Evolutionary conservation across 2,888 invertebrate species (phyloP), one percentile per base, ranked within the genome.

Genomic region (Branchellion lobata): DNA sequence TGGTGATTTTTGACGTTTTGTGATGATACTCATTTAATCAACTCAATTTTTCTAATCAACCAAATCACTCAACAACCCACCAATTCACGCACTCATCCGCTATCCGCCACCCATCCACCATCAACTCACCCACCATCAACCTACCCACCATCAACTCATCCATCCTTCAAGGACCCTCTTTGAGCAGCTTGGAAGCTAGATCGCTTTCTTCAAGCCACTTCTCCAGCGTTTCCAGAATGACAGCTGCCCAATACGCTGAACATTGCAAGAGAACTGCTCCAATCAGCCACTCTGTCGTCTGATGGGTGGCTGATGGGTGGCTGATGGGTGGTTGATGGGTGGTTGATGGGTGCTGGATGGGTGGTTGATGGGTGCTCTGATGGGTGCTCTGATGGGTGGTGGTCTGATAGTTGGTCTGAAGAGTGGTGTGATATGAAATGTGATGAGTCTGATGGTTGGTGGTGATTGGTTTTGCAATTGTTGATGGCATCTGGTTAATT

Each of bases 231-330:
- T 80, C 80, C 21, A 24, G 68, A 31, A 73, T 79, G 73, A 75
- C 79, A n/a, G 76, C 77, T 11, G 77, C 80, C 31, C 80, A 80
- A 27, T 80, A 65, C 27, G 36, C 80, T n/a, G 69, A 78, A 27
- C 29, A 69, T 18, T 77, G 77, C 36, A 77, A 77, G 57, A 31
- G 65, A 27, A 65, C 77, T 8, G 77, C 65, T 14, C 65, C 33
- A 1, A 77, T 65, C n/a, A 65, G 77, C 21, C 77, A 77, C 33
- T 29, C 27, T 40, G 77, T 77, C 14, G 61, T 77, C 31, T 77
- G 65, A n/a, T 73, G 61, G 21, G 61, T 5, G 61, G n/a, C 24
- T 3, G 61, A n/a, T 8, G 8, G 24, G n/a, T 8, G n/a, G n/a
- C 3, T 5, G 40, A 14, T 40, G 40, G 14, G 40, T 5, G 40